Base-by-base conservation (phyloP, 2,888 invertebrate genomes). In the Escarpia spicata region DNA sequence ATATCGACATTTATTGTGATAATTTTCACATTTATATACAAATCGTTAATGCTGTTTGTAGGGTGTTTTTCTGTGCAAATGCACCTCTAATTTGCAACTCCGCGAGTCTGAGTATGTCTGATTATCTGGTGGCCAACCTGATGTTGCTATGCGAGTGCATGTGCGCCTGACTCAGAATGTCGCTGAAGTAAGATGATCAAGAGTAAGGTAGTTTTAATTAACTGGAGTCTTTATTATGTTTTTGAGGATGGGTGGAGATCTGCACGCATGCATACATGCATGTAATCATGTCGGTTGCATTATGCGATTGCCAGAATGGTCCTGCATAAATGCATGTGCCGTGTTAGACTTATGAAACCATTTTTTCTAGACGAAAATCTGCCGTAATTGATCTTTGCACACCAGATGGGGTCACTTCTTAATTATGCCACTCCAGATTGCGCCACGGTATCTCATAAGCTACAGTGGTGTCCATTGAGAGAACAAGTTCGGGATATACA, bases 231-330 rank as follows among this genome's bases (percentile, higher is more conserved):
- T 75, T 75, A 75, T 75, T 75, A 26, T 75, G 75, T 75, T 75
- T 75, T 26, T 26, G 26, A 75, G 75, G 75, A 75, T 6, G 75
- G 75, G 6, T 75, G 75, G 75, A 75, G 75, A 1, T 0, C 19
- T 75, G 75, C 75, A 26, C n/a, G 75, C 75, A 75, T 75, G 75
- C n/a, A 75, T 75, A n/a, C 75, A 75, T 75, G 75, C 75, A 75
- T 75, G 75, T 75, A 75, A 75, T 75, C 75, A 75, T 26, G 75
- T 26, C 26, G 6, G 75, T 75, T 4, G 26, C n/a, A 75, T 75
- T 75, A 75, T 75, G n/a, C 75, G 26, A 75, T 1, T 26, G 75
- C 75, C 75, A 75, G 75, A n/a, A n/a, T 6, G 26, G n/a, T 75
- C 75, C 75, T 75, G n/a, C 75, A 19, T 75, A 75, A 19, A 75